Evolutionary conservation across 2,888 invertebrate species (phyloP), one percentile per base, ranked within the genome.

Genomic region (Congeria kusceri): DNA sequence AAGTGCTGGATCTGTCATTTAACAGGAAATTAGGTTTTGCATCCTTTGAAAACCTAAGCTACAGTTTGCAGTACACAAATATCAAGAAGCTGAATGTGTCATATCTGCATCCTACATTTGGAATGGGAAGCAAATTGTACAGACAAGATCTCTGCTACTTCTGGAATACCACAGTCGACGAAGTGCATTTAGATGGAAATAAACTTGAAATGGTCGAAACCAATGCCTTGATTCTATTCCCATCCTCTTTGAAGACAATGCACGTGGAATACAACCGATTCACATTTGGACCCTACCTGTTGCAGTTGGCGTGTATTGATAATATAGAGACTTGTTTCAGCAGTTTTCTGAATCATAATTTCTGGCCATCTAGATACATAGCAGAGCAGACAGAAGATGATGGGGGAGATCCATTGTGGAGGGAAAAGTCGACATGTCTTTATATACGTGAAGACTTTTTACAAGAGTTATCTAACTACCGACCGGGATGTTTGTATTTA

Each of bases 81-180:
- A 81, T 77, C 7, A 49, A 73, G 29, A 46, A 28, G 18, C 23
- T 81, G 15, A 67, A 77, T 56, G 63, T 58, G 23, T 70, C 77
- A 18, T 46, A 74, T 15, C 49, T 71, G 15, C 56, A 77, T 47
- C 58, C 57, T 3, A 74, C 77, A 18, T 81, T 77, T 59, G 81
- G 81, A 18, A 18, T 64, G 0, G 58, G 63, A 13, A 77, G 66
- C 1, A 13, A 27, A 29, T 4, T 81, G 5, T 53, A n/a, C 1
- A 62, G 63, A 20, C 53, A 46, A 15, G 74, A 81, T 47, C 25
- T 81, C 1, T 77, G 81, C 32, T 81, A 63, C 53, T 27, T 81
- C 3, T 18, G 47, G 18, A 81, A 81, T 49, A 77, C 74, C 39
- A 59, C 57, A 1, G n/a, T 81, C 7, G 44, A 44, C n/a, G 77